Conservation (phyloP, 2,113 vertebrate species). For the Pavo muticus region DNA sequence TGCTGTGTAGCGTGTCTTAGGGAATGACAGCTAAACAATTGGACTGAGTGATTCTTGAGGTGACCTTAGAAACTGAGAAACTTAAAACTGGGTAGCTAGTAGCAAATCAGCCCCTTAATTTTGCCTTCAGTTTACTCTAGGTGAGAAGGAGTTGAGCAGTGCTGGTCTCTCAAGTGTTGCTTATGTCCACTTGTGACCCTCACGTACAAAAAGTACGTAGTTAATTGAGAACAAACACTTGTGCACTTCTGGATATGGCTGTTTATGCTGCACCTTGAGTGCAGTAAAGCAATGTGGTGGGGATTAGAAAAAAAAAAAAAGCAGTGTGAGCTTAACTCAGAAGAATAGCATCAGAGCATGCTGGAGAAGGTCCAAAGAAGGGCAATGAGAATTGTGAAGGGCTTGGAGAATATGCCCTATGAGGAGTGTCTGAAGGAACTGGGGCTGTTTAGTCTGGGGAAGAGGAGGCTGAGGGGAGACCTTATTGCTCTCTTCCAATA, state of each 20-base stretch:
- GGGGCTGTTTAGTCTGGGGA: too few species aligned
- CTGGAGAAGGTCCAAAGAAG: too few species aligned
- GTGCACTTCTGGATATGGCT: neutral
- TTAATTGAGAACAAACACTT: neutral
- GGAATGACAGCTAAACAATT: neutral
- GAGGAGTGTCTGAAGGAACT: too few species aligned
- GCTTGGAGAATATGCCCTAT: too few species aligned
- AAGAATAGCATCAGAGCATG: neutral
- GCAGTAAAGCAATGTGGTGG: neutral
- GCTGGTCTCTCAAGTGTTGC: neutral
- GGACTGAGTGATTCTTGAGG: neutral
- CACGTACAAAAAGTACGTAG: accelerated
- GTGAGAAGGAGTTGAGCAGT: neutral
- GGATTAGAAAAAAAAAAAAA: neutral
- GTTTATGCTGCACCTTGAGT: accelerated
- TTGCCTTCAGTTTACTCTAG: neutral
- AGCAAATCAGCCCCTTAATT: neutral
- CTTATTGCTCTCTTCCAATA: too few species aligned
- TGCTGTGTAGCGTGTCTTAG: accelerated
- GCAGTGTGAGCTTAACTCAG: neutral
- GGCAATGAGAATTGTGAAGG: too few species aligned
- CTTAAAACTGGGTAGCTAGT: accelerated
- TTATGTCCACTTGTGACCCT: neutral
- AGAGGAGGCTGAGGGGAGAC: too few species aligned
- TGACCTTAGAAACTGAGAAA: neutral